These are phyloP conservation scores for Calyptommatus sinebrachiatus DNA, from an alignment of 2,113 vertebrate species.

Conservation along the genomic window DNA sequence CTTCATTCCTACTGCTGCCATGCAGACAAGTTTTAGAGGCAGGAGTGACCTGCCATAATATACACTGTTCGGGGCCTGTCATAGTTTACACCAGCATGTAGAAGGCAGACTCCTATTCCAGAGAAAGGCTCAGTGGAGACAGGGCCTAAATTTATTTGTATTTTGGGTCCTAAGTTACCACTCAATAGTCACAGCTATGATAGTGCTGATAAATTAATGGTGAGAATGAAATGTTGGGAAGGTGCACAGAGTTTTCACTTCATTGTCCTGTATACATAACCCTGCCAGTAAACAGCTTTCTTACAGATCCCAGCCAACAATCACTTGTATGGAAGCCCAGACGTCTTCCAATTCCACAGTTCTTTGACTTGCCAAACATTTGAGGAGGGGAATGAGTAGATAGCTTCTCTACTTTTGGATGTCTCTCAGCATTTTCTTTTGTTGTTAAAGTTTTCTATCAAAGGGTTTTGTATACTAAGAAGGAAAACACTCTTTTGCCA, in stretches of 20 bases:
- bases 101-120: too few relatives aligned
- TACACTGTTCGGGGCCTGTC: too few relatives aligned
- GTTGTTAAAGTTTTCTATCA: constrained; percentile 57
- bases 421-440: constrained; percentile 50
- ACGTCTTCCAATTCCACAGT: constrained; percentile 60
- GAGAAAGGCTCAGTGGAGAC: not conserved
- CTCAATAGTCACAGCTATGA: constrained; percentile 55
- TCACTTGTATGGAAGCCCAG: constrained; percentile 59
- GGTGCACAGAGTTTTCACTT: constrained; percentile 63
- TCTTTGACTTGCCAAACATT: constrained; percentile 64
- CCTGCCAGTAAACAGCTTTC: constrained; percentile 65
- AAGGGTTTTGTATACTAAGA: constrained; percentile 48
- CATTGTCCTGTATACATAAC: constrained; percentile 51
- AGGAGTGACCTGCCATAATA: too few relatives aligned
- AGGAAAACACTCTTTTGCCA: constrained; percentile 54
- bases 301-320: constrained; percentile 57
- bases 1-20: too few relatives aligned
- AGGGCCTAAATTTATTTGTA: constrained; percentile 66
- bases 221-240: constrained; percentile 60
- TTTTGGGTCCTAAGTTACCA: constrained; percentile 54
- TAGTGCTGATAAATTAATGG: constrained; percentile 65
- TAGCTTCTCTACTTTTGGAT: constrained; percentile 61
- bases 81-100: too few relatives aligned
- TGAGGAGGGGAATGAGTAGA: constrained; percentile 51
- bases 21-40: too few relatives aligned